Base-by-base conservation (phyloP, 2,797 vertebrate genomes). In the Spheniscus humboldti region DNA sequence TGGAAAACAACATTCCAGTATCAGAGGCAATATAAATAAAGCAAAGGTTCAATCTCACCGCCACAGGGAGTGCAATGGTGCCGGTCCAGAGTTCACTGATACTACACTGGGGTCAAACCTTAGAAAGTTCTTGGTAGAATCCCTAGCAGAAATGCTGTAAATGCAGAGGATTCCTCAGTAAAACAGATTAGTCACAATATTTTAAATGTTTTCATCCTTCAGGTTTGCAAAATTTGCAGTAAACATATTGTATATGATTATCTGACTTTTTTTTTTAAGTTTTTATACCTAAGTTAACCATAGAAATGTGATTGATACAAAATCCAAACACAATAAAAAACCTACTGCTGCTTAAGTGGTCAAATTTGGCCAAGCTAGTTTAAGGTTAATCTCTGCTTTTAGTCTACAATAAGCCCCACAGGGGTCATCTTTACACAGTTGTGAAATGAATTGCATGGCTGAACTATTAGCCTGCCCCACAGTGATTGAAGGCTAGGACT, bases 371-470 rank as follows among this genome's bases (percentile, higher is more conserved):
- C 59, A 69, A 73, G 24, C 9, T 56, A 87, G 3, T 73, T 91
- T 84, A 90, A 94, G 75, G 50, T 43, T 88, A 88, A 88, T 91
- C n/a, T 79, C 79, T 78, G 47, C 39, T 88, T 94, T 90, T 78
- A 90, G 39, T 56, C 55, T 82, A 79, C 55, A 88, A 33, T 28
- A 88, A 90, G 10, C 37, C 43, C 76, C 6, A 2, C 47, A 69
- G 75, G 57, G 33, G 55, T 62, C 66, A 84, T 78, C 7, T 92
- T 92, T 69, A 66, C 33, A 47, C 0, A 2, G 39, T 1, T 84
- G 30, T 86, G 86, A 88, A 91, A 74, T 30, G 30, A 94, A 86
- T 50, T 93, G 88, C 74, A 48, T 37, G 55, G 59, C 41, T 88
- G 86, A 94, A 75, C 45, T 92, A 14, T 10, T 78, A 76, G 55